Base-by-base conservation (phyloP, 2,888 invertebrate species). In the Bhutanitis thaidina region DNA sequence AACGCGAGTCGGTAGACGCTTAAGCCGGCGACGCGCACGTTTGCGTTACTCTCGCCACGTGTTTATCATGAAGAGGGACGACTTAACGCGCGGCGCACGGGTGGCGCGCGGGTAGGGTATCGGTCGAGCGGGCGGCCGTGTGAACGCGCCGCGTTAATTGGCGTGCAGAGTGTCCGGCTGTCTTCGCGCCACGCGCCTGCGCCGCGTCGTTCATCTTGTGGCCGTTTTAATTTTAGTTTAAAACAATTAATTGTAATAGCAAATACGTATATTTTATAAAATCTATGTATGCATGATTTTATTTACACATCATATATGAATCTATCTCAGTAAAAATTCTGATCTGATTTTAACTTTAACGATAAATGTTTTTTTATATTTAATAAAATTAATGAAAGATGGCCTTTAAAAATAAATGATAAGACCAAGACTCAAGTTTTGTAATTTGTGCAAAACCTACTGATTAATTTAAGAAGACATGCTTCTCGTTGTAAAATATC, bases 111-210 rank as follows among this genome's bases (percentile, higher is more conserved):
- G 70, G 73, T 64, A 69, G 69, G 68, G 77, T 68, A 68, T 74
- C 56, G 59, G 56, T 53, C 52, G 58, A 53, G 65, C 65, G 66
- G 65, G 64, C 64, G 70, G 74, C 67, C 82, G 84, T 82, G 85
- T 84, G 84, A 83, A 82, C 79, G 79, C 73, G 72, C 71, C 74
- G 79, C 78, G 83, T 77, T 87, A 86, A 88, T 87, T 86, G 85
- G 83, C 81, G 77, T 71, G 77, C 77, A 64, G 82, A 77, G 75
- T 74, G 81, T 74, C 77, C 82, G 76, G 65, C 77, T 78, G 83
- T 80, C 80, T 80, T 77, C 77, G 70, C 65, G 78, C 80, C 81
- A 80, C 80, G 82, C 75, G 84, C 80, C 80, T 56, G 59, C 58
- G 60, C 55, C 64, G 58, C 62, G 65, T 56, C 58, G 67, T 63